A percentile compares a stretch with the other conserved stretches of the same genome.
Evolutionary conservation across 1,140 invertebrate genomes (phyloP).

Genomic region (Drosophila ambigua): DNA sequence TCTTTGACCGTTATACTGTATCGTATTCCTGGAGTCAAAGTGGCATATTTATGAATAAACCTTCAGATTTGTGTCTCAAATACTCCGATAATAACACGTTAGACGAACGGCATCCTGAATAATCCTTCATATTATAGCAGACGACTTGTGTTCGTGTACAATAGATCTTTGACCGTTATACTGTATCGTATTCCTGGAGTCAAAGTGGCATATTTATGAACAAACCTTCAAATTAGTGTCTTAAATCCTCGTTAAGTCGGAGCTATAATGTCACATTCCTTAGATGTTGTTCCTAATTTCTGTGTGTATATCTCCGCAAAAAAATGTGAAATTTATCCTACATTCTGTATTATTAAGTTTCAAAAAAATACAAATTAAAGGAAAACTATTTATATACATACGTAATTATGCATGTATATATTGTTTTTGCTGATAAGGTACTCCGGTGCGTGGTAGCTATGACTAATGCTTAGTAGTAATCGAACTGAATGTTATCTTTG

Average conservation of each 20-base stretch:
- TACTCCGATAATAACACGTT: neutral
- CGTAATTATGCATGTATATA: neutral
- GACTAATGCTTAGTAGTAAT: conserved; percentile 29
- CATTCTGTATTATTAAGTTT: neutral
- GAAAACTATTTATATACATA: conserved; percentile 5
- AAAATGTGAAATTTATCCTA: conserved; percentile 6
- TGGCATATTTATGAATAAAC: neutral
- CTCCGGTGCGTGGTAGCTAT: conserved; percentile 2
- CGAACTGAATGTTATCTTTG: conserved; percentile 15
- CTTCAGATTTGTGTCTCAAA: neutral
- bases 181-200: conserved; percentile 14
- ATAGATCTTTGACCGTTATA: too few relatives aligned
- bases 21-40: too few relatives aligned
- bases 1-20: too few relatives aligned
- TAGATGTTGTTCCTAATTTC: conserved; percentile 10
- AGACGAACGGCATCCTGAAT: conserved; percentile 25
- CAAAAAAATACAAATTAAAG: neutral
- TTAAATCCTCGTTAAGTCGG: neutral
- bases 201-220: conserved; percentile 45
- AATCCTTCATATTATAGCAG: neutral
- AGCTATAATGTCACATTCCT: conserved; percentile 42
- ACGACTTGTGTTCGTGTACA: conserved; percentile 30
- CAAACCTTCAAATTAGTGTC: neutral
- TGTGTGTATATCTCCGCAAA: conserved; percentile 51
- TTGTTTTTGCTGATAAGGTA: conserved; percentile 50